Evolutionary conservation across 1,140 invertebrate species (phyloP), one percentile per base, ranked within the genome.

Genomic region (Tetragnatha versicolor): DNA sequence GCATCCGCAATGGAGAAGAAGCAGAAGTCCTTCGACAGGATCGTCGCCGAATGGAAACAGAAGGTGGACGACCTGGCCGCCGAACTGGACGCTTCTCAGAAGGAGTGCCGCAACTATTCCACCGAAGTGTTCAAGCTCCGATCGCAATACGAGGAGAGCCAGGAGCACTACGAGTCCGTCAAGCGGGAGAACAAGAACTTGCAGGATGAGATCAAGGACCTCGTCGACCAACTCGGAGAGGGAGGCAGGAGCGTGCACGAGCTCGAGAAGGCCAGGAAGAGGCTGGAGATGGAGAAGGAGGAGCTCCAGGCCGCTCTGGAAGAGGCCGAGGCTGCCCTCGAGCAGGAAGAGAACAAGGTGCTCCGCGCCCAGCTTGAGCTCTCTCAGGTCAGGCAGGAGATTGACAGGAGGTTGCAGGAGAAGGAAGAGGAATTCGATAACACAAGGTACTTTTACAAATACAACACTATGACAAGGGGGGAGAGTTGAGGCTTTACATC

Each of bases 391-490:
- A 91, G 97, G 86, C 94, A 97, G 87, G 98, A 99, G 87, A 99
- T 99, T 85, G 98, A 99, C 88, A 93, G 97, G 84, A 92, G 97
- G 83, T 95, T 99, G 87, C 95, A 97, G 87, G 98, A 99, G 91
- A 99, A 99, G 89, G 98, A 99, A 87, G 98, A 99, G 84, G 98
- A 99, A 89, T 99, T 99, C 90, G 98, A 99, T 87, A 99, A 98
- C 87, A 99, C 97, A 81, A 87, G 79, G 79, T 80, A 68, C 39
- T 27, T 1, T 55, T 14, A 27, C 22, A 25, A 5, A 29, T 31
- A 31, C 14, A 47, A 47, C 22, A 12, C 45, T 17, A n/a, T n/a
- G n/a, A 1, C 45, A 14, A 3, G 17, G 51, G 6, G 1, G 5
- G 10, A 58, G 9, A 0, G 9, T 33, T 12, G 12, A 27, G 10